phyloP scores from a whole-genome alignment of 92 coral and sea anemone species.

The Phymanthus crucifer region DNA sequence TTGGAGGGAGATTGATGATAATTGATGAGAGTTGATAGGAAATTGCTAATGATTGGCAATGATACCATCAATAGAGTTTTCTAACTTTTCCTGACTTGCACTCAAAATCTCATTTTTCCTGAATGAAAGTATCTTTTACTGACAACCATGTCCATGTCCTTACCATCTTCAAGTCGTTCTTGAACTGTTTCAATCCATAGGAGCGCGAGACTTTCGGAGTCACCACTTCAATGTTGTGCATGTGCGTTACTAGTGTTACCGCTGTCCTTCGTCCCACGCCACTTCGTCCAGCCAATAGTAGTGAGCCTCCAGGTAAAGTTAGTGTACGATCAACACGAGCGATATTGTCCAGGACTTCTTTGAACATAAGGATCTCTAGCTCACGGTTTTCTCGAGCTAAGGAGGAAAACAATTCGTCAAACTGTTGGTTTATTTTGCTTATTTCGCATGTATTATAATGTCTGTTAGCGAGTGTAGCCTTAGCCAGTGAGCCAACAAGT shows the following conservation, averaged over 20 bases:
- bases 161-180: conserved; percentile 90
- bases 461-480: too few species aligned
- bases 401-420: background rate
- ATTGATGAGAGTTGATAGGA: too few species aligned
- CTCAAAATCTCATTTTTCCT: too few species aligned
- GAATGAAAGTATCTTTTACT: too few species aligned
- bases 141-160: background rate
- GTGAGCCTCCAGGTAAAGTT: conserved; percentile 93
- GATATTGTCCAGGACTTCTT: conserved; percentile 92
- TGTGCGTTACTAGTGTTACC: conserved; percentile 93
- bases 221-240: conserved; percentile 93
- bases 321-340: conserved; percentile 95
- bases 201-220: conserved; percentile 96
- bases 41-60: too few species aligned
- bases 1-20: too few species aligned
- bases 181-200: conserved; percentile 92
- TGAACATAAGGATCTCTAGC: conserved; percentile 89
- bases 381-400: conserved; percentile 98
- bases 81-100: too few species aligned
- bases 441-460: too few species aligned
- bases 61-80: too few species aligned
- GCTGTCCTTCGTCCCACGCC: conserved; percentile 99
- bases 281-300: conserved; percentile 97
- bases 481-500: too few species aligned
- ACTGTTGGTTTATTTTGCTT: background rate